Conservation (phyloP, 2,113 vertebrate species). For the Arenaria interpres region DNA sequence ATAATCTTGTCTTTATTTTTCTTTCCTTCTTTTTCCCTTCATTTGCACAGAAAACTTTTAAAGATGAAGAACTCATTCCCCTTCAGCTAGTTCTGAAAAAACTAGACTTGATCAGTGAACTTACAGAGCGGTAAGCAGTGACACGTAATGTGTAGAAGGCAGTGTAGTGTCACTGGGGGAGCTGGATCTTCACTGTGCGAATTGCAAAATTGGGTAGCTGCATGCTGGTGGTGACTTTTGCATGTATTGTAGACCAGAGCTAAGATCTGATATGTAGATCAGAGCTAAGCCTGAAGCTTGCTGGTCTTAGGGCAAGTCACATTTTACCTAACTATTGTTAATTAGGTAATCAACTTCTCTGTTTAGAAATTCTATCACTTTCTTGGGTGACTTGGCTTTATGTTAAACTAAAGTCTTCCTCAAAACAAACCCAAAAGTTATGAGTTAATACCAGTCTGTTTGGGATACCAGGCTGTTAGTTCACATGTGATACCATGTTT, state of each 20-base stretch:
- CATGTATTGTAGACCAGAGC: background rate
- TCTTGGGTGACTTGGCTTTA: background rate
- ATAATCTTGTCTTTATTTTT: background rate
- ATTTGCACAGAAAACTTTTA: slow-evolving; percentile 90
- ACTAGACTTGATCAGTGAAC: slow-evolving; percentile 94
- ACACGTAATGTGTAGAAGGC: background rate
- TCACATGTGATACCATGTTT: background rate
- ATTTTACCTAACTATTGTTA: background rate
- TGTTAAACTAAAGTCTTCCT: background rate
- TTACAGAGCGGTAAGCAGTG: slow-evolving; percentile 82
- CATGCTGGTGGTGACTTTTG: background rate
- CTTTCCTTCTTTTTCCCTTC: background rate
- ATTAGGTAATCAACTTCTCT: background rate
- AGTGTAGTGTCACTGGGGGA: background rate
- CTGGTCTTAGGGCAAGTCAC: background rate
- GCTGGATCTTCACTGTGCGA: background rate
- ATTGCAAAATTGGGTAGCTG: background rate
- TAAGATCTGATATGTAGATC: no score
- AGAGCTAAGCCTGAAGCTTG: background rate
- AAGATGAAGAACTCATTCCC: slow-evolving; percentile 92
- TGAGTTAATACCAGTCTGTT: background rate
- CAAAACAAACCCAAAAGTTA: background rate
- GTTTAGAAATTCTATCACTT: background rate
- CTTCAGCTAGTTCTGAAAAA: slow-evolving; percentile 96
- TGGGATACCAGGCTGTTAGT: background rate